Evolutionary conservation across 2,113 vertebrate species (phyloP), one percentile per base, ranked within the genome.

Genomic region (Megalops atlanticus): DNA sequence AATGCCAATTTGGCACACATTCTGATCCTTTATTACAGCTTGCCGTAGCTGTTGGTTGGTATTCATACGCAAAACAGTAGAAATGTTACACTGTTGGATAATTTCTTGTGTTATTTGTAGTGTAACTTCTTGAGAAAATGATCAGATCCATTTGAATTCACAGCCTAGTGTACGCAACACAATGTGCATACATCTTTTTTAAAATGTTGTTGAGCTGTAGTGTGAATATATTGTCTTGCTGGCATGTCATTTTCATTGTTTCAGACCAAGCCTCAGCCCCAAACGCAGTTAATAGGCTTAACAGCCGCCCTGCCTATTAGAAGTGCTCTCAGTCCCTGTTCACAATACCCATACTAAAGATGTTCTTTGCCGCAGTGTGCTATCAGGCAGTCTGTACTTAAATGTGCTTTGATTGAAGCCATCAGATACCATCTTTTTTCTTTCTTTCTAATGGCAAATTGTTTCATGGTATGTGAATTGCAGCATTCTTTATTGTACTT

Each of bases 401-500:
- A 64, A 64, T 24, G 52, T 24, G n/a, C 52, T 58, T 10, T 45
- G 43, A 14, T 58, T 58, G 52, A 58, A 58, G 24, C 52, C 18
- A 24, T 58, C 52, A 15, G n/a, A 58, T 64, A 24, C 58, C 58
- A 64, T 64, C 58, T 64, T 24, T 64, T 24, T 31, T 24, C 18
- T n/a, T 5, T 24, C n/a, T 2, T n/a, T 24, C 58, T 24, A 5
- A 64, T 31, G 10, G 24, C 31, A 36, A 73, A 73, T 72, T 38
- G 45, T 68, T 78, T 24, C 39, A 33, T 43, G 10, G 35, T 16
- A 64, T 52, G 35, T 76, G 27, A 27, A 70, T 49, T 43, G 54
- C 45, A 41, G 38, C 21, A 43, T 74, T 82, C 77, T 87, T 40
- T 84, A 81, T 83, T 77, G 84, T 83, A 85, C 88, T 91, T 91